Evolutionary conservation across 1,140 invertebrate genomes (phyloP).

Genomic region (Gonioctena quinquepunctata): DNA sequence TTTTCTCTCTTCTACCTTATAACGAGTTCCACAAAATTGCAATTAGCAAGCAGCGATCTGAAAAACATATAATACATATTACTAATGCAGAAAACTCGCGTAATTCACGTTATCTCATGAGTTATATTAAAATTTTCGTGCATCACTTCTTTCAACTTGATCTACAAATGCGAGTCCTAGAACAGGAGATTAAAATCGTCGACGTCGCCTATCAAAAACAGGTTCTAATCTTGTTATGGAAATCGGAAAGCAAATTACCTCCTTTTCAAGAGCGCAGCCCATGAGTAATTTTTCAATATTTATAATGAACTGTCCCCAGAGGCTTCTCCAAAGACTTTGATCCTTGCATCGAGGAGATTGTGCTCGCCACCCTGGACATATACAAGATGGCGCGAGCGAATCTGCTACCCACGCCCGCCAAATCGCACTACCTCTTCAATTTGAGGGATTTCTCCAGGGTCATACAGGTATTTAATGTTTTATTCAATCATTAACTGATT

Average conservation of each 20-base stretch:
- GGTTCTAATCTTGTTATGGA: background rate
- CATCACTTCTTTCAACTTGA: no score
- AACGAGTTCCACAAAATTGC: no score
- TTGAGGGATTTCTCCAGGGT: conserved; percentile 92
- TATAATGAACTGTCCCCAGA: conserved; percentile 54
- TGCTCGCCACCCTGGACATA: conserved; percentile 81
- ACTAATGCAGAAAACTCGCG: no score
- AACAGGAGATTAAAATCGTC: background rate
- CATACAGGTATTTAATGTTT: conserved; percentile 67
- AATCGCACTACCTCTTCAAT: conserved; percentile 95
- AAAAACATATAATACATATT: no score
- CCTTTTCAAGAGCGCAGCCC: background rate
- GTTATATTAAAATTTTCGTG: no score
- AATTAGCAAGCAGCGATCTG: no score
- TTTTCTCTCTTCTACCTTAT: no score
- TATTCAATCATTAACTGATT: background rate
- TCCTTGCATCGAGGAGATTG: conserved; percentile 87
- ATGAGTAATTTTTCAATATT: conserved; percentile 3
- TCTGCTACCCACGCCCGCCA: conserved; percentile 86
- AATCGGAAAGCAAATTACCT: background rate
- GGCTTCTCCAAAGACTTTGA: conserved; percentile 96
- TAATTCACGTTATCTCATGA: no score
- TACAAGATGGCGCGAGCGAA: conserved; percentile 83
- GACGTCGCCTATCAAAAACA: background rate
- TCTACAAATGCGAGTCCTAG: no score